A percentile compares a stretch with the other conserved stretches of the same genome.
These are phyloP conservation scores for Platerodrilus igneus DNA, from an alignment of 2,888 invertebrate genomes.

Conservation along the genomic window DNA sequence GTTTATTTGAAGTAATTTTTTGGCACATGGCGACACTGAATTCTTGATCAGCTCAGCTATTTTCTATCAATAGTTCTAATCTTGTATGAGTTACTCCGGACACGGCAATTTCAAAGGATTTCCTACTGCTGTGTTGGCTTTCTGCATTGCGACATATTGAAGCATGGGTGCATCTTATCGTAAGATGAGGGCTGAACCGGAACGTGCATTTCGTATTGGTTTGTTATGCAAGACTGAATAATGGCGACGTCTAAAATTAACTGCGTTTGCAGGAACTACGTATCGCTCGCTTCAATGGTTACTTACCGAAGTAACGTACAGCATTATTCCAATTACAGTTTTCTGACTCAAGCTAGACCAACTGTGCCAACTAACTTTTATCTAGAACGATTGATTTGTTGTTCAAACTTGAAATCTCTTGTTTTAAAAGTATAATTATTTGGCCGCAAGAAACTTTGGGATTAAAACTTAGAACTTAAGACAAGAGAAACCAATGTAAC, in stretches of 20 bases:
- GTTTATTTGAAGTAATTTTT: not conserved
- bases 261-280: no score
- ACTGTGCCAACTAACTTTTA: no score
- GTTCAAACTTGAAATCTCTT: no score
- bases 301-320: no score
- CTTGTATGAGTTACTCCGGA: constrained; percentile 23
- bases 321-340: no score
- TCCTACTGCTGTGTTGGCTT: constrained; percentile 28
- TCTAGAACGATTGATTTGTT: no score
- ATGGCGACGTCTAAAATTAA: constrained; percentile 18
- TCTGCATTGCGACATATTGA: constrained; percentile 44
- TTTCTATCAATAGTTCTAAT: constrained; percentile 26
- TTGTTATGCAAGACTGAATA: constrained; percentile 26
- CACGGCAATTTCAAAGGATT: constrained; percentile 25
- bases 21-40: constrained; percentile 8
- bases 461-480: no score
- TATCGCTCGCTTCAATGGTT: no score
- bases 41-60: constrained; percentile 27
- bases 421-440: no score
- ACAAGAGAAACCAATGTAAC: no score
- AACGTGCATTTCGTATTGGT: constrained; percentile 22
- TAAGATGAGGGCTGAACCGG: constrained; percentile 27
- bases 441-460: no score
- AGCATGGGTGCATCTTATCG: constrained; percentile 41
- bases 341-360: no score